Evolutionary conservation across 2,888 invertebrate species (phyloP).

Genomic region (Idaea dimidiata): DNA sequence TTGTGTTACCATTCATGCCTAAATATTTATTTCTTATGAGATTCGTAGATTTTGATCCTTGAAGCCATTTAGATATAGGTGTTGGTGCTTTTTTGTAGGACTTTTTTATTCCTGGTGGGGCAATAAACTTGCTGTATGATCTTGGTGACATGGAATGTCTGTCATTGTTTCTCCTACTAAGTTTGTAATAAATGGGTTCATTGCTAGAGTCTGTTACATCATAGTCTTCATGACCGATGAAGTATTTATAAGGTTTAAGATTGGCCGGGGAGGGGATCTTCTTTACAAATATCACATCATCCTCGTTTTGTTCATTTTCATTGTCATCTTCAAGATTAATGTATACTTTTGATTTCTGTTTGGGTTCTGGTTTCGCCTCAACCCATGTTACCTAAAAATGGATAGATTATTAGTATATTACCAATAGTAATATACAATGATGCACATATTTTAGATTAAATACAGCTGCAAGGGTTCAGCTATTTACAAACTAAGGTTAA

Average conservation of each 20-base stretch:
- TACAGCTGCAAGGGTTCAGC: too few species aligned
- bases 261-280: constrained; percentile 54
- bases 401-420: not conserved
- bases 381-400: constrained; percentile 60
- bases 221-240: constrained; percentile 39
- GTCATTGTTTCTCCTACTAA: constrained; percentile 52
- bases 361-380: constrained; percentile 48
- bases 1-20: constrained; percentile 56
- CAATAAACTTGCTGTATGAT: constrained; percentile 58
- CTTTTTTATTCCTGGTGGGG: constrained; percentile 62
- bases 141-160: constrained; percentile 50
- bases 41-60: constrained; percentile 47
- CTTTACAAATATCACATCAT: constrained; percentile 68
- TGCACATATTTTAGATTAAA: too few species aligned
- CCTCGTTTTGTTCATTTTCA: constrained; percentile 47
- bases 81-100: constrained; percentile 55
- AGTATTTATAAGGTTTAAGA: constrained; percentile 53
- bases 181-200: constrained; percentile 50
- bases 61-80: constrained; percentile 61
- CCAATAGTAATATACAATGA: too few species aligned
- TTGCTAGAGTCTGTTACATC: constrained; percentile 38
- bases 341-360: constrained; percentile 53
- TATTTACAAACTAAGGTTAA: too few species aligned
- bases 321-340: constrained; percentile 61
- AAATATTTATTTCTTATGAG: constrained; percentile 51